These are phyloP conservation scores for Hipparchia semele DNA, from an alignment of 2,888 invertebrate species.

Conservation along the genomic window DNA sequence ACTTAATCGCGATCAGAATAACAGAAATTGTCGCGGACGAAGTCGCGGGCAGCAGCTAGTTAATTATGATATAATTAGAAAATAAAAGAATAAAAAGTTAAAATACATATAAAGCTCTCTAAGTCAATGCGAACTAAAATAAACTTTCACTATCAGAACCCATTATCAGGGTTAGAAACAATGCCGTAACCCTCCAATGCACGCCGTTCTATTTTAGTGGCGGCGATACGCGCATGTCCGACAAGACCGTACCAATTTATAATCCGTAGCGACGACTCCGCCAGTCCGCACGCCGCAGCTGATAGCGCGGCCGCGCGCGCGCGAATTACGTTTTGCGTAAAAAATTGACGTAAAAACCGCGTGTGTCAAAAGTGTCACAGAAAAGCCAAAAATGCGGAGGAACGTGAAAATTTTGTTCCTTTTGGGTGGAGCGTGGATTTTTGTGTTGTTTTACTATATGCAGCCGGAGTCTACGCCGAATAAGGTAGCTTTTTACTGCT, in stretches of 20 bases:
- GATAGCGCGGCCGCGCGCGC: conserved; percentile 77
- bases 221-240: conserved; percentile 69
- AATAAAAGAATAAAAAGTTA: too few species aligned
- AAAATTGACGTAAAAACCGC: conserved; percentile 29
- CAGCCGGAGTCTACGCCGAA: conserved; percentile 68
- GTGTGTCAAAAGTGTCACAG: conserved; percentile 16
- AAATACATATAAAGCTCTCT: background rate
- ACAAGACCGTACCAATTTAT: conserved; percentile 37
- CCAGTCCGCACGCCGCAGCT: conserved; percentile 61
- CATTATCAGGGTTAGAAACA: conserved; percentile 38
- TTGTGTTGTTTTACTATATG: conserved; percentile 76
- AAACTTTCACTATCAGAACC: conserved; percentile 37
- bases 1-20: too few species aligned
- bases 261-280: conserved; percentile 43
- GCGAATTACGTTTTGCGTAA: conserved; percentile 43
- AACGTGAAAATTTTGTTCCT: conserved; percentile 75
- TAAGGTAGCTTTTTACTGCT: conserved; percentile 56
- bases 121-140: conserved; percentile 12
- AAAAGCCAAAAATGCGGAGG: conserved; percentile 62
- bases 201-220: conserved; percentile 60
- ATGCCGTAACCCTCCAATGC: conserved; percentile 42
- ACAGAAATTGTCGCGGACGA: too few species aligned
- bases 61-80: background rate
- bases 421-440: conserved; percentile 73
- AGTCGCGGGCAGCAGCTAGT: too few species aligned